Base-by-base conservation (phyloP, 2,113 vertebrate species). In the human (Homo sapiens) region DNA sequence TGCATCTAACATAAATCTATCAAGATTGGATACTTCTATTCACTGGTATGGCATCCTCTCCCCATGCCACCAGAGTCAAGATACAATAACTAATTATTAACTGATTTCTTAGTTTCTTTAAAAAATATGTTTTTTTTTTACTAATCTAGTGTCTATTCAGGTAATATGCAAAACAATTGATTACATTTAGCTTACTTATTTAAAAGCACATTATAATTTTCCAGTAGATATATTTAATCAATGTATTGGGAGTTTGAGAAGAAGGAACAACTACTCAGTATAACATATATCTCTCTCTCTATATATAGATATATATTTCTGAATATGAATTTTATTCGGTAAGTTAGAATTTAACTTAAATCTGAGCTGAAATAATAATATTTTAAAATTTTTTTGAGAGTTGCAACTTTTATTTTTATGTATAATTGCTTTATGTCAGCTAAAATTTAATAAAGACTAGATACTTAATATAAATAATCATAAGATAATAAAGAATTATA, bases 141-240 rank as follows among this genome's bases (percentile, higher is more conserved):
- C 59, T 23, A 84, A 73, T 43, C 35, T 83, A 82, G 0, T 83
- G n/a, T 68, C 90, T 84, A 25, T 64, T 92, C 30, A 92, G 57
- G 43, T 73, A 95, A 76, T 86, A 66, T 50, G 64, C 1, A 78
- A 20, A 20, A 76, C 1, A 38, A 1, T 45, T 89, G 32, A 81
- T 78, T 86, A 86, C 3, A 73, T 64, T 83, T 68, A 72, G 13
- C 22, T 89, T 93, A 78, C 50, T 96, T 93, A 32, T 8, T 88
- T 93, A n/a, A 91, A 95, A 89, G 76, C 20, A 64, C 43, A 55
- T 43, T 72, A 57, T 17, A 80, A 80, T 89, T 85, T 81, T 85
- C 22, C 35, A 40, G 32, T 40, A 90, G 86, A 82, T 85, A 61
- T 48, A 50, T 85, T 93, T 83, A 76, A 5, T 78, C 0, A 68